Evolutionary conservation across 2,797 vertebrate species (phyloP).

Genomic region (Aplochiton taeniatus): DNA sequence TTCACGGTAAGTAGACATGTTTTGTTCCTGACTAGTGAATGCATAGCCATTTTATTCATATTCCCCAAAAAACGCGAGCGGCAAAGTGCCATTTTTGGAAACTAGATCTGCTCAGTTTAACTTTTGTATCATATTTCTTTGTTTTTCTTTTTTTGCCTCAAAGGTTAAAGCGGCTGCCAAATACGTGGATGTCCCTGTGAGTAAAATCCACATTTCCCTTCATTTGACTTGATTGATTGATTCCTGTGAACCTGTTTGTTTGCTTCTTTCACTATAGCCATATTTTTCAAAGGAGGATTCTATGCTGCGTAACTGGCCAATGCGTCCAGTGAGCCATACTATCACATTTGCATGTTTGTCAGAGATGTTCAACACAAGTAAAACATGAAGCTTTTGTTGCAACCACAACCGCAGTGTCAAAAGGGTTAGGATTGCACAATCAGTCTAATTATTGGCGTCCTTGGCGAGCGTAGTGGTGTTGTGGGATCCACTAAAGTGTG

Average conservation of each 20-base stretch:
- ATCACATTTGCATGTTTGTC: conserved; percentile 15
- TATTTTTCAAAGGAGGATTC: conserved; percentile 1
- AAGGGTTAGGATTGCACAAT: conserved; percentile 50
- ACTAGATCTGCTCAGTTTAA: conserved; percentile 47
- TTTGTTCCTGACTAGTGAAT: conserved; percentile 11
- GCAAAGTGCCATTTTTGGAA: conserved; percentile 44
- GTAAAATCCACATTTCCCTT: conserved; percentile 55
- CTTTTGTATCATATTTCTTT: conserved; percentile 43
- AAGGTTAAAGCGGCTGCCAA: conserved; percentile 97
- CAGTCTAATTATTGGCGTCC: conserved; percentile 66
- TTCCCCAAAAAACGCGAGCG: conserved; percentile 19
- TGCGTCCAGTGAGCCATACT: conserved; percentile 10
- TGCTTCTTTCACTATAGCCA: conserved; percentile 31
- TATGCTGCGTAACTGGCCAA: conserved; percentile 12
- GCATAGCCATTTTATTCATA: conserved; percentile 32
- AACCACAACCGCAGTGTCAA: conserved; percentile 30
- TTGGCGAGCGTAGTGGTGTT: conserved; percentile 54
- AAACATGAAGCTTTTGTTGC: conserved; percentile 16
- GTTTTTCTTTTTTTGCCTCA: conserved; percentile 27
- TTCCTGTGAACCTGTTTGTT: conserved; percentile 13
- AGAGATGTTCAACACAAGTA: conserved; percentile 32
- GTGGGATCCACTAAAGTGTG: conserved; percentile 52
- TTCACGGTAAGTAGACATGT: conserved; percentile 89
- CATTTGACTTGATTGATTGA: conserved; percentile 13
- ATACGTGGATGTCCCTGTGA: conserved; percentile 96